These are phyloP conservation scores for Clusia tigrina DNA, from an alignment of 2,888 invertebrate genomes.

Conservation along the genomic window DNA sequence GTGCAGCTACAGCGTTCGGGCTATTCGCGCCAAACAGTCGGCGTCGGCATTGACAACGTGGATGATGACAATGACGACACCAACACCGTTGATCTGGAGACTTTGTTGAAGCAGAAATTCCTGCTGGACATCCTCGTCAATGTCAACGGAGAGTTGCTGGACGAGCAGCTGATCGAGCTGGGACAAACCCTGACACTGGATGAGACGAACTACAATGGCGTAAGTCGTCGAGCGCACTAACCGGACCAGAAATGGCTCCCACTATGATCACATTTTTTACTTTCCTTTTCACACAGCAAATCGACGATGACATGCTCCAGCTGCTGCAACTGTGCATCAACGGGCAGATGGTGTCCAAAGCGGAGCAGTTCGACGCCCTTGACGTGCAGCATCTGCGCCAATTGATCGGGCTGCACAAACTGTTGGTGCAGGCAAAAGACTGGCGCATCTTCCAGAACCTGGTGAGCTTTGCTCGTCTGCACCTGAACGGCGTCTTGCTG, in stretches of 20 bases:
- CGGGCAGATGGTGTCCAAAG: slow-evolving; percentile 12
- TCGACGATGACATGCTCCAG: slow-evolving; percentile 22
- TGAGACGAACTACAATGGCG: slow-evolving; percentile 9
- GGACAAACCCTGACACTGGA: slow-evolving; percentile 13
- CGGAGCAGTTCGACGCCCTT: not conserved
- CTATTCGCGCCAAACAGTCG: not conserved
- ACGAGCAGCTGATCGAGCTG: slow-evolving; percentile 12
- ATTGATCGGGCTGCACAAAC: slow-evolving; percentile 12
- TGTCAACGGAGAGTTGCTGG: not conserved
- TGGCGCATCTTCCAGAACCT: slow-evolving; percentile 22
- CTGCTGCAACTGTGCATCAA: slow-evolving; percentile 15
- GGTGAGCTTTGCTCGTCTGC: slow-evolving; percentile 19
- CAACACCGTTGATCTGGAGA: not conserved
- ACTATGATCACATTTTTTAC: not conserved
- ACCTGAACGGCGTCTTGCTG: slow-evolving; percentile 16
- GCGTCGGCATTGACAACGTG: not conserved
- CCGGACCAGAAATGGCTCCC: not conserved
- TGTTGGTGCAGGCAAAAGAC: slow-evolving; percentile 14
- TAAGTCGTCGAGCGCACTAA: slow-evolving; percentile 11
- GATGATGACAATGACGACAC: not conserved
- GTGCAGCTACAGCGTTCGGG: slow-evolving; percentile 28
- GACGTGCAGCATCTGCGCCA: slow-evolving; percentile 10
- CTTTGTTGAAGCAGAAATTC: slow-evolving; percentile 19
- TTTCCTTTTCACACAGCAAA: not conserved
- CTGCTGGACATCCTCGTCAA: slow-evolving; percentile 12